Conservation (phyloP, 2,113 vertebrate genomes). For the Hyaena hyaena region DNA sequence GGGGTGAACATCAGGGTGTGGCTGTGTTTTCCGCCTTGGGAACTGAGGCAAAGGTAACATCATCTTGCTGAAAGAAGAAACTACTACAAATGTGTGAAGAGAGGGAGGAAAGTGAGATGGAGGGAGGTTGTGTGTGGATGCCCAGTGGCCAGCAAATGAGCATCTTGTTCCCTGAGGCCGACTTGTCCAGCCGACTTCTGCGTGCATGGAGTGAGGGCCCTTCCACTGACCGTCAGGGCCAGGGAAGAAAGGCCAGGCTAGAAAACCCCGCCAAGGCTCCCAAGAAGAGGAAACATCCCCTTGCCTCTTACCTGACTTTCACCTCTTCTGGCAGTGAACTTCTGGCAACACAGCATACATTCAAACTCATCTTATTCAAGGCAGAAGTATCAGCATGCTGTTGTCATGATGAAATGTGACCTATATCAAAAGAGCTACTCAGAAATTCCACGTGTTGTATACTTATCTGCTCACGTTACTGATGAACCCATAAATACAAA, state of each 20-base stretch:
- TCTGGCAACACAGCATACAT: neutral
- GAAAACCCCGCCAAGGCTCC: neutral
- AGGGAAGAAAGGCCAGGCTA: neutral
- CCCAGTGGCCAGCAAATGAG: neutral
- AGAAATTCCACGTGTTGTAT: neutral
- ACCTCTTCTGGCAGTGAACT: neutral
- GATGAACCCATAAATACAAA: neutral
- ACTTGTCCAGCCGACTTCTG: neutral
- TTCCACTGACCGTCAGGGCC: neutral
- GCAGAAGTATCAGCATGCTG: neutral
- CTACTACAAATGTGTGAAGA: neutral
- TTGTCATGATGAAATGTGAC: constrained; percentile 14
- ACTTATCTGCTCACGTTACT: neutral
- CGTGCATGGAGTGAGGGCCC: neutral
- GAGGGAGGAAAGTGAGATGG: neutral
- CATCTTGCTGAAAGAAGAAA: neutral
- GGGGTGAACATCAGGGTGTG: neutral
- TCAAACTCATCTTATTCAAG: neutral
- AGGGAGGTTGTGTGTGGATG: neutral
- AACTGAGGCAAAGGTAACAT: neutral
- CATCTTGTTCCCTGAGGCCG: neutral
- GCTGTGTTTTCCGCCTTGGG: neutral
- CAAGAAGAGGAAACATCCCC: neutral
- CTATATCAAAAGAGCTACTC: neutral
- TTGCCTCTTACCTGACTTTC: neutral